Conservation (phyloP, 2,797 vertebrate species). For the Triplophysa bombifrons region DNA sequence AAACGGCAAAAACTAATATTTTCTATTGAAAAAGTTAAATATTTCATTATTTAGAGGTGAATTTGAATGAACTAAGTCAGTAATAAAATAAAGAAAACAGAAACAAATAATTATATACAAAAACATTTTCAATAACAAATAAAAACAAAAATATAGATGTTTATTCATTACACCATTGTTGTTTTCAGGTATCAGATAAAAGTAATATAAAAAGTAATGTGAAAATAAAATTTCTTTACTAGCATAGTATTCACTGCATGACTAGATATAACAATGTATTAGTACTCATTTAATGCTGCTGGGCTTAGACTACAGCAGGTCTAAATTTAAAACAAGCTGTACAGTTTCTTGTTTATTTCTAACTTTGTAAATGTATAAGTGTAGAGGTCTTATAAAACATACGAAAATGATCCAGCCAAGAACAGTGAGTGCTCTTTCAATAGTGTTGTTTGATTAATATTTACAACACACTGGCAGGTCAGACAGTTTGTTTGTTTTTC, state of each 20-base stretch:
- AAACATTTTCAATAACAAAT: neutral
- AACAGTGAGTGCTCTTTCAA: neutral
- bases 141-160: neutral
- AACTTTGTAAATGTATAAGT: neutral
- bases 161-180: neutral
- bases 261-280: neutral
- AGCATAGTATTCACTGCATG: neutral
- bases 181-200: neutral
- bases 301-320: neutral
- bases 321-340: neutral
- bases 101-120: no score
- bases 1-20: no score
- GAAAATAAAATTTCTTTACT: neutral
- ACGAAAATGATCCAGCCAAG: neutral
- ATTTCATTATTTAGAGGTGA: no score
- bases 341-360: neutral
- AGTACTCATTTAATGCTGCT: neutral
- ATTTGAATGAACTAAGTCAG: no score
- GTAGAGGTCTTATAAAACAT: neutral
- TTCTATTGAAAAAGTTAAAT: no score
- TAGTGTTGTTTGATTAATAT: neutral
- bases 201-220: neutral
- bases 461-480: neutral
- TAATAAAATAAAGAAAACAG: no score
- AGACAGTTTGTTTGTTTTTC: conserved; percentile 1